Percentiles rank a stretch among this genome's conserved stretches.
These are phyloP conservation scores for Podarcis siculus DNA, from an alignment of 2,797 vertebrate genomes.

Conservation along the genomic window DNA sequence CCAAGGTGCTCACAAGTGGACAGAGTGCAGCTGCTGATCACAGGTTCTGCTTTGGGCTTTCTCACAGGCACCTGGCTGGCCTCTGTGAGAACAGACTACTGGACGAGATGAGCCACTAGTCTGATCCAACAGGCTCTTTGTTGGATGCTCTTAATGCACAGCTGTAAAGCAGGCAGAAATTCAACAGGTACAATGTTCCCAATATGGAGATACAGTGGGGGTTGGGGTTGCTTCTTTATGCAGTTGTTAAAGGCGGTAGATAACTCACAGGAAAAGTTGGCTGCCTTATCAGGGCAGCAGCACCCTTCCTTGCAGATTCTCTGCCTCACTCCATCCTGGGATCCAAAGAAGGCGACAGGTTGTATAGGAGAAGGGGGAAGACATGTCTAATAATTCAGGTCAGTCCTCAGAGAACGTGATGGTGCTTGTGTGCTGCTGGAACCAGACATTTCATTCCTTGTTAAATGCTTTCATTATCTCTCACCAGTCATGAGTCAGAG, in stretches of 20 bases:
- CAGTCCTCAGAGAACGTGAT: background rate
- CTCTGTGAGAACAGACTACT: too few relatives aligned
- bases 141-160: background rate
- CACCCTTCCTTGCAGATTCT: background rate
- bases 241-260: background rate
- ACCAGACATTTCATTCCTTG: slow-evolving; percentile 65
- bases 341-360: background rate
- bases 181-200: background rate
- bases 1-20: too few relatives aligned
- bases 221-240: too few relatives aligned
- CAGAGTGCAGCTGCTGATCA: too few relatives aligned
- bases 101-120: too few relatives aligned
- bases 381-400: background rate
- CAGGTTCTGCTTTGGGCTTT: too few relatives aligned
- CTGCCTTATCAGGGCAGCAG: background rate
- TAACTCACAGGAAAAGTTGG: background rate
- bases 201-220: background rate
- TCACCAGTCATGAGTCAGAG: slow-evolving; percentile 40
- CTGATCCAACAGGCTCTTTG: too few relatives aligned
- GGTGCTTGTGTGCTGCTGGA: background rate
- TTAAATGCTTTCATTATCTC: slow-evolving; percentile 51
- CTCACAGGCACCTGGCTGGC: too few relatives aligned
- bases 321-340: background rate
- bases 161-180: background rate
- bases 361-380: slow-evolving; percentile 5